phyloP scores from a whole-genome alignment of 92 coral and sea anemone species.

The Virgularia gustaviana region DNA sequence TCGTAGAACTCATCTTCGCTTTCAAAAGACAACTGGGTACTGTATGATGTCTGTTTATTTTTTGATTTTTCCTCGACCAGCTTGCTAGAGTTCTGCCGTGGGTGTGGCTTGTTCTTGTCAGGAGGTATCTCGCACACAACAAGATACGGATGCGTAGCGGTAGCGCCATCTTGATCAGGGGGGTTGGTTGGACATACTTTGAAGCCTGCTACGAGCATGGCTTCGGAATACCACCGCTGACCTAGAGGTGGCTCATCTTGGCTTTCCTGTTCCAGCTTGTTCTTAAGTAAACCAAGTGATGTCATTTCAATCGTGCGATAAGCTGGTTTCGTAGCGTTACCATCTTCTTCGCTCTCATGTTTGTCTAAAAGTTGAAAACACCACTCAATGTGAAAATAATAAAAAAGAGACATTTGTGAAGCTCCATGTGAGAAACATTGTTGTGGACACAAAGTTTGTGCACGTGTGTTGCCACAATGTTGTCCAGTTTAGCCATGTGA shows the following conservation, averaged over 20 bases:
- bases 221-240: constrained; percentile 47
- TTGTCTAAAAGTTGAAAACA: constrained; percentile 33
- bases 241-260: constrained; percentile 24
- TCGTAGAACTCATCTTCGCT: constrained; percentile 55
- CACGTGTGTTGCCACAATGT: no score
- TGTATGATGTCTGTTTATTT: constrained; percentile 19
- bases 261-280: constrained; percentile 51
- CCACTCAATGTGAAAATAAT: constrained; percentile 14
- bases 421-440: no score
- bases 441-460: no score
- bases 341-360: neutral
- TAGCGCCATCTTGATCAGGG: neutral
- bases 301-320: neutral
- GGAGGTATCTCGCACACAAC: constrained; percentile 58
- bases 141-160: constrained; percentile 43
- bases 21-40: constrained; percentile 47
- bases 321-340: neutral
- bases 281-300: constrained; percentile 27
- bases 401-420: neutral
- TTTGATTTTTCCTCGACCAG: constrained; percentile 23
- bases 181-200: constrained; percentile 3
- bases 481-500: no score
- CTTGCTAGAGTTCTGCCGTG: constrained; percentile 5
- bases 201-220: constrained; percentile 64
- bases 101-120: constrained; percentile 42